Base-by-base conservation (phyloP, 2,113 vertebrate genomes). In the Gorsachius goisagi region DNA sequence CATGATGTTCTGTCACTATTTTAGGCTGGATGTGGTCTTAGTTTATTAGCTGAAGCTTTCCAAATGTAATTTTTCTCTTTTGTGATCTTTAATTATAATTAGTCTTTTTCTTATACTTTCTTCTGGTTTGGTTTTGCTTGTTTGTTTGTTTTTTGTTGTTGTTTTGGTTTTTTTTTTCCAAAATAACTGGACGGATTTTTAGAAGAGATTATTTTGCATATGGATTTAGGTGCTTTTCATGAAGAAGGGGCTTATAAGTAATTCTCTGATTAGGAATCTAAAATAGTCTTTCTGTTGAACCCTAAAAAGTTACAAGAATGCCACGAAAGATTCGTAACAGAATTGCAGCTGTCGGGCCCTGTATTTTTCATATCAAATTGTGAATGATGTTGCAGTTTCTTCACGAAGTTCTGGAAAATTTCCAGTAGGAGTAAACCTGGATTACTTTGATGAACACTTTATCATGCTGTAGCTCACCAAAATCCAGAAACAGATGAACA, bases 1-100 rank as follows among this genome's bases (percentile, higher is more conserved):
- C 33, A 19, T 69, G 74, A 72, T 94, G 73, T 75, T 95, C 91
- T 82, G 35, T 53, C 87, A 37, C 87, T 94, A 16, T 94, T 91
- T 96, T 82, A 60, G 91, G 69, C 67, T 28, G 11, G 71, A 77
- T 85, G 50, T 60, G 59, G 59, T 82, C 77, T 53, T 88, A 88
- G 50, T 73, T 91, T 67, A 66, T 95, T 85, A 68, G 71, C 26
- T 79, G 52, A 91, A 71, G 30, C 85, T 94, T 66, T 45, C 58
- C 75, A 88, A 89, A 76, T 76, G 32, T 30, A 5, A 50, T 95
- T 89, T 93, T 68, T 79, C 44, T 60, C 66, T 79, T 94, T 78
- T 66, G 50, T 82, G 28, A 47, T 76, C 35, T 55, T 90, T 37
- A 82, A 2, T 66, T 82, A 17, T 47, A 71, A 47, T 28, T 30